These are phyloP conservation scores for Tetraneura akinire DNA, from an alignment of 1,140 invertebrate species.

Conservation along the genomic window DNA sequence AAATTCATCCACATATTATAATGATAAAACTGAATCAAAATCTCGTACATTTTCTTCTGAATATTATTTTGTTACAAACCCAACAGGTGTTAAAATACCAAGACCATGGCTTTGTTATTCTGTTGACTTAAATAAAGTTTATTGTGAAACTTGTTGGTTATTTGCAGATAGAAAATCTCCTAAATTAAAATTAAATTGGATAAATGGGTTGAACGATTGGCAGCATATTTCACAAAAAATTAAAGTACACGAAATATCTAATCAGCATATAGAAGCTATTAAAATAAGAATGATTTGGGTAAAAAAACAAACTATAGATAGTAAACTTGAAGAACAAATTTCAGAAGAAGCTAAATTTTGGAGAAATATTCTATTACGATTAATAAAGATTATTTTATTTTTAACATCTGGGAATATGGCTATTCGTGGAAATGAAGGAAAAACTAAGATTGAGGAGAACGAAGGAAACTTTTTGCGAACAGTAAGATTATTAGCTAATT, in stretches of 20 bases:
- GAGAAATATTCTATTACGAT: not conserved
- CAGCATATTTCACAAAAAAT: not conserved
- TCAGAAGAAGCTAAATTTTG: slow-evolving; percentile 14
- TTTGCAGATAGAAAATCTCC: not conserved
- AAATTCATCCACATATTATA: not conserved
- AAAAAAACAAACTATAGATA: slow-evolving; percentile 10
- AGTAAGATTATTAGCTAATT: not conserved
- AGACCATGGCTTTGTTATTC: not conserved
- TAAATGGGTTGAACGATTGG: not conserved
- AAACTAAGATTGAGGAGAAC: not conserved
- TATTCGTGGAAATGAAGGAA: slow-evolving; percentile 10
- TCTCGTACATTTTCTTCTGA: not conserved
- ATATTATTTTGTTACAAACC: not conserved
- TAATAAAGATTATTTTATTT: not conserved
- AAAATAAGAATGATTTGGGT: not conserved
- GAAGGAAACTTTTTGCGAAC: slow-evolving; percentile 1
- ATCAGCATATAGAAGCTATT: not conserved
- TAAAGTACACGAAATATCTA: not conserved
- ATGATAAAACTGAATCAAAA: too few relatives aligned
- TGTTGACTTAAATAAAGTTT: not conserved
- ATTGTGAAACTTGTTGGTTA: not conserved
- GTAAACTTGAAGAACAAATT: not conserved
- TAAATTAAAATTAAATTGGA: not conserved
- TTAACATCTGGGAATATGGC: not conserved
- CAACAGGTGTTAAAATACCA: not conserved